Evolutionary conservation across 1,140 invertebrate genomes (phyloP), one percentile per base, ranked within the genome.

Genomic region (Drosophila suzukii): DNA sequence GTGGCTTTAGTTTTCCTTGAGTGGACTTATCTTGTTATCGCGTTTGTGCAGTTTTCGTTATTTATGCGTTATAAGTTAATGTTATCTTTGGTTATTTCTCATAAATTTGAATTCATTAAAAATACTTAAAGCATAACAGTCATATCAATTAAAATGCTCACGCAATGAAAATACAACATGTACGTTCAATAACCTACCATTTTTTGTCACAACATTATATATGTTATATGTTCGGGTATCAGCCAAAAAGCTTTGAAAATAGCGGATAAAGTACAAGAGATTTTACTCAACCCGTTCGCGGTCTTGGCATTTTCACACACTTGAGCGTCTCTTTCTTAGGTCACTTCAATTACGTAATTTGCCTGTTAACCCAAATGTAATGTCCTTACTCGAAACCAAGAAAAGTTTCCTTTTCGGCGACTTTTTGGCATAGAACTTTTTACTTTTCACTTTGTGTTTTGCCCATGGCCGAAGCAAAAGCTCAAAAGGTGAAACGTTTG

Each of bases 371-470:
- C 83, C 59, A 78, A 68, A 88, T 76, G 71, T 38, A 61, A 72
- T 86, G 78, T 81, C 70, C 75, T 82, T 63, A 75, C 50, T 47
- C 24, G 59, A 58, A 78, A 75, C 32, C 54, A 61, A 61, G 57
- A 58, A 78, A 78, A 82, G 61, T 88, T 85, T 75, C 38, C 55
- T 34, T 75, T 73, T 75, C 41, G 79, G 70, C 44, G 70, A 82
- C 83, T 86, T 79, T 88, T 76, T 77, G 46, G 60, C 46, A 65
- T 49, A 75, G 46, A 86, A 86, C 82, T 88, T 86, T 53, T 38
- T 17, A 86, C 82, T 82, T 88, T 86, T 70, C 83, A 86, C 82
- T 86, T 81, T 57, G 65, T 74, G 53, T 70, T 78, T 75, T 81
- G 60, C 67, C 46, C 73, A 46, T 65, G 57, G 58, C 61, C 44